phyloP scores from a whole-genome alignment of 1,140 invertebrate genomes.

The Drosophila willistoni region DNA sequence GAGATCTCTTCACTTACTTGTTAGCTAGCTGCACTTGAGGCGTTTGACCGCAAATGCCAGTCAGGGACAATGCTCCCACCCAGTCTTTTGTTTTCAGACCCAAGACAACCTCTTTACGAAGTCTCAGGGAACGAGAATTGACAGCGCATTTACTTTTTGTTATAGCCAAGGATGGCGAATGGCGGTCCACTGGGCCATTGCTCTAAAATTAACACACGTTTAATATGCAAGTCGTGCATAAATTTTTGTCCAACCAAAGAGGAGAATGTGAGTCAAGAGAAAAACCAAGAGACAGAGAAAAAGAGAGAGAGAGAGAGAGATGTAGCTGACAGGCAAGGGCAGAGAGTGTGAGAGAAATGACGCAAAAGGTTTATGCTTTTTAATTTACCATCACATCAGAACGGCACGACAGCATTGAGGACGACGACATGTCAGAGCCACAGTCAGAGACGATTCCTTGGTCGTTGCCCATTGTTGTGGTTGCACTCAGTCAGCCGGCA shows the following conservation, averaged over 20 bases:
- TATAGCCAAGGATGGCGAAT: constrained; percentile 1
- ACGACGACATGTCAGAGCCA: constrained; percentile 65
- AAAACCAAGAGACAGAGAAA: background rate
- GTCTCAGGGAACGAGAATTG: constrained; percentile 1
- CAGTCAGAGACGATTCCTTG: constrained; percentile 9
- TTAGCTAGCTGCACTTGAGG: constrained; percentile 36
- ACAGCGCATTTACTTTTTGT: constrained; percentile 11
- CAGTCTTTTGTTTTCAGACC: no score
- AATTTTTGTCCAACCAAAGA: constrained; percentile 51
- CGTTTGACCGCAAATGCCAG: constrained; percentile 50
- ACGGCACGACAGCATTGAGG: constrained; percentile 66
- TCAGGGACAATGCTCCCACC: constrained; percentile 23
- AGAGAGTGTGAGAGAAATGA: constrained; percentile 2
- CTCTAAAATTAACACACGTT: constrained; percentile 81
- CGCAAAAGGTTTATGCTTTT: constrained; percentile 64
- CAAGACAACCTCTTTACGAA: background rate
- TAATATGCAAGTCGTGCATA: constrained; percentile 81
- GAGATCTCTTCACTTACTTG: constrained; percentile 58
- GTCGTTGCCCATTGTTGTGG: constrained; percentile 5
- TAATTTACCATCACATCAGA: constrained; percentile 77
- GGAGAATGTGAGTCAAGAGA: background rate
- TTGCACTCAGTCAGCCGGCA: constrained; percentile 16
- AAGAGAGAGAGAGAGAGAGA: background rate
- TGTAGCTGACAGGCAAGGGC: no score
- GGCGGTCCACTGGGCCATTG: constrained; percentile 43